Evolutionary conservation across 2,888 invertebrate species (phyloP), one percentile per base, ranked within the genome.

Genomic region (Elmis aenea): DNA sequence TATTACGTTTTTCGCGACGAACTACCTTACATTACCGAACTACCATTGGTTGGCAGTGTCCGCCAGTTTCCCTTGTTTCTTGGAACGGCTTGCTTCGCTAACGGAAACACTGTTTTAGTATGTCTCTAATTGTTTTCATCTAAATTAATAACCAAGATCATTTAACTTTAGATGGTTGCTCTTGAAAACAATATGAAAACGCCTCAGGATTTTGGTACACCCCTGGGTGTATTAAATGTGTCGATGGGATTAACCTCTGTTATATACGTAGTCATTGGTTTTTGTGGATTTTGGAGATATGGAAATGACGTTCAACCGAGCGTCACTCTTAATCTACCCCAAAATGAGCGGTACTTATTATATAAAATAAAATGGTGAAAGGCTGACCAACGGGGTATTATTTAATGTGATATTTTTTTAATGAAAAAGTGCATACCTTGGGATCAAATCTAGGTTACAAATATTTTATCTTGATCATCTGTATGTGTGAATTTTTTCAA

Each of bases 101-200:
- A n/a, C n/a, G n/a, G n/a, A n/a, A n/a, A n/a, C n/a, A n/a, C n/a
- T n/a, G n/a, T n/a, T n/a, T n/a, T n/a, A n/a, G n/a, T n/a, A n/a
- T n/a, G n/a, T n/a, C n/a, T n/a, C n/a, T n/a, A n/a, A n/a, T n/a
- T n/a, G n/a, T n/a, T n/a, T n/a, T n/a, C n/a, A n/a, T n/a, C n/a
- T n/a, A n/a, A n/a, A n/a, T n/a, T n/a, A n/a, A n/a, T n/a, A n/a
- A n/a, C n/a, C n/a, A n/a, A n/a, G n/a, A n/a, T n/a, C n/a, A n/a
- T n/a, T n/a, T n/a, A 13, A 38, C 59, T 62, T 20, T 64, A 94
- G 93, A 85, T 93, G 23, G 79, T 93, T 28, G 89, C 92, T 2
- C 62, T 94, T 46, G 91, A 93, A 66, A 91, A 90, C 66, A 86
- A 87, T 58, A 92, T 94, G 90, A 79, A 81, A 58, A 81, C 80